These are phyloP conservation scores for Biston betularia DNA, from an alignment of 2,888 invertebrate genomes.

Conservation along the genomic window DNA sequence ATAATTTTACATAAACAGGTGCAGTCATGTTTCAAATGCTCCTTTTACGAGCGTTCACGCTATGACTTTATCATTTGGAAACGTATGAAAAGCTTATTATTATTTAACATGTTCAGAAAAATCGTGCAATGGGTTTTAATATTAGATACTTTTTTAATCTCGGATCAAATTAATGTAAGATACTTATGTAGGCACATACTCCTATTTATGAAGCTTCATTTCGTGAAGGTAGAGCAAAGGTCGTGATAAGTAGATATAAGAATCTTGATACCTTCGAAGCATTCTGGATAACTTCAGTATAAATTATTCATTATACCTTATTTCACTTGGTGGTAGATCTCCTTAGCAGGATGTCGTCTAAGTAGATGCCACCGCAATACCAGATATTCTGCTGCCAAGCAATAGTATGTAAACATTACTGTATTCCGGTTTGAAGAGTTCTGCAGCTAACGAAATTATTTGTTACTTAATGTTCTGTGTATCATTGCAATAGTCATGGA, in stretches of 20 bases:
- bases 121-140: slow-evolving; percentile 13
- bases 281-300: too few relatives aligned
- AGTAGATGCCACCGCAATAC: too few relatives aligned
- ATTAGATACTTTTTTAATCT: background rate
- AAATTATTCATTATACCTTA: too few relatives aligned
- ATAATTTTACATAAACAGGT: slow-evolving; percentile 35
- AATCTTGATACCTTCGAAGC: too few relatives aligned
- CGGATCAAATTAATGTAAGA: background rate
- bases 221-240: slow-evolving; percentile 1
- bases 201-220: background rate
- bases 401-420: too few relatives aligned
- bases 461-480: too few relatives aligned
- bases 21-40: slow-evolving; percentile 33
- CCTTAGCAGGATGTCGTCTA: too few relatives aligned
- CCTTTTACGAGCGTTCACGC: slow-evolving; percentile 28
- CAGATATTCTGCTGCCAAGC: too few relatives aligned
- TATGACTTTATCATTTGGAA: slow-evolving; percentile 32
- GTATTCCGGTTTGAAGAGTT: too few relatives aligned
- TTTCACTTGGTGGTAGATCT: too few relatives aligned
- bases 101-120: slow-evolving; percentile 11
- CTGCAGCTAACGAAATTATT: too few relatives aligned
- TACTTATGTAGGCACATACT: background rate
- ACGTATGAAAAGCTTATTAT: slow-evolving; percentile 9
- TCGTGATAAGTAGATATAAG: background rate
- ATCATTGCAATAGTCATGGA: too few relatives aligned